phyloP scores from a whole-genome alignment of 2,888 invertebrate species.

The Apantesis nais region DNA sequence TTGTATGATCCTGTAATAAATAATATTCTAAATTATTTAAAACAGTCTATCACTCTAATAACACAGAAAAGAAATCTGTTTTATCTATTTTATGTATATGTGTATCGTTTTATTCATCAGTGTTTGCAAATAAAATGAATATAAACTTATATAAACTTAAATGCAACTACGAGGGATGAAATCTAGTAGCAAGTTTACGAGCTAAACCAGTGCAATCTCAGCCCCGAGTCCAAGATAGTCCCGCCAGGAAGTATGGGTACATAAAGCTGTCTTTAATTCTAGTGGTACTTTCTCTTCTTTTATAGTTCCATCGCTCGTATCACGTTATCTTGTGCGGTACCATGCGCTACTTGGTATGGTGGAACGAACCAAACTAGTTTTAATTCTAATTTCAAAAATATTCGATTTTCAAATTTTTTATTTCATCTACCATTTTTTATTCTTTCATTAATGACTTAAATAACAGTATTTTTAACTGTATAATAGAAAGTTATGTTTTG shows the following conservation, averaged over 20 bases:
- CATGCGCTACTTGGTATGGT: not conserved
- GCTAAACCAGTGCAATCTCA: slow-evolving; percentile 22
- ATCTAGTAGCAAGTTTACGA: slow-evolving; percentile 40
- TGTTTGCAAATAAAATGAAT: not conserved
- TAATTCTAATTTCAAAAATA: not conserved
- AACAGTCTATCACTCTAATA: too few species aligned
- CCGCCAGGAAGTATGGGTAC: slow-evolving; percentile 15
- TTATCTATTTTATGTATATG: not conserved
- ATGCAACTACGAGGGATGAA: slow-evolving; percentile 18
- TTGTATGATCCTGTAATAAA: too few species aligned
- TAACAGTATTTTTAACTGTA: not conserved
- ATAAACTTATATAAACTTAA: not conserved
- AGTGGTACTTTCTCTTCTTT: slow-evolving; percentile 12
- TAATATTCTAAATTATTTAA: too few species aligned
- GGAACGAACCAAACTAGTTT: not conserved
- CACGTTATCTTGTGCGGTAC: not conserved
- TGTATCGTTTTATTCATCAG: not conserved
- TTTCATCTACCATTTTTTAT: not conserved
- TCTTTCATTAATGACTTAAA: not conserved
- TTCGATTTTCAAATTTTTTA: not conserved
- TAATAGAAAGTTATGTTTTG: not conserved
- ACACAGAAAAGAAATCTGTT: not conserved
- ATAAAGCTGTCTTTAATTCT: slow-evolving; percentile 25
- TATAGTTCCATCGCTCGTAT: slow-evolving; percentile 12
- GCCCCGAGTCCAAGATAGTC: slow-evolving; percentile 24